Evolutionary conservation across 1,140 invertebrate genomes (phyloP).

Genomic region (Megalonaias nervosa): DNA sequence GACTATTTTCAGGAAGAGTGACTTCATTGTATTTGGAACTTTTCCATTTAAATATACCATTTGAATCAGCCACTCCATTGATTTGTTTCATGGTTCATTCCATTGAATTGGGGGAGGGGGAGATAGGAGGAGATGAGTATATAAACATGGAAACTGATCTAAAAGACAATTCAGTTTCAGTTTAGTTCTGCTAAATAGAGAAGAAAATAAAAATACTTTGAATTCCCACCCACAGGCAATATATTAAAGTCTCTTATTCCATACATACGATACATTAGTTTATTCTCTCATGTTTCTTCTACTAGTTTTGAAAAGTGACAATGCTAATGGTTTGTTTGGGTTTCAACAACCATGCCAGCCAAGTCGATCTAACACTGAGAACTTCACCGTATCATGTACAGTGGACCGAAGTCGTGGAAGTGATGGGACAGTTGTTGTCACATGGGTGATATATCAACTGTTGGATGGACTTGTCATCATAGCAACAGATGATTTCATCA

Average conservation of each 20-base stretch:
- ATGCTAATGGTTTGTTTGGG: conserved; percentile 68
- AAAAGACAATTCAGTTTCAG: not conserved
- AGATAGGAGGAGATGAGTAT: not conserved
- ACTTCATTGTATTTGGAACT: no score
- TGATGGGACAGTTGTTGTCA: conserved; percentile 59
- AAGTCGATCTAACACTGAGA: conserved; percentile 38
- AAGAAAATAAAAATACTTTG: not conserved
- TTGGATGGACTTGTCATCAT: conserved; percentile 13
- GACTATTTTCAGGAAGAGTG: no score
- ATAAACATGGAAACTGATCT: not conserved
- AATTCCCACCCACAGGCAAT: not conserved
- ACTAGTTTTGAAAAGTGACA: conserved; percentile 70
- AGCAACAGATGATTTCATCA: conserved; percentile 58
- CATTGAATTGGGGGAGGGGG: not conserved
- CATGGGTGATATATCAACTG: conserved; percentile 56
- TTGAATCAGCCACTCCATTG: no score
- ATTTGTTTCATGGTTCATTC: not conserved
- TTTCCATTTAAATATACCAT: no score
- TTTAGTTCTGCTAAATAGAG: not conserved
- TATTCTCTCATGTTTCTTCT: conserved; percentile 31
- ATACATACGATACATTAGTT: not conserved
- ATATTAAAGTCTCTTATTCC: not conserved
- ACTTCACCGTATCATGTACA: conserved; percentile 48
- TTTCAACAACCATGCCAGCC: conserved; percentile 59
- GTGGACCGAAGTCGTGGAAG: conserved; percentile 56